phyloP scores from a whole-genome alignment of 2,113 vertebrate species.

The zebrafish (Danio rerio) region GRCz12tu NC_133181.1:49782001-49782500 shows the following conservation, averaged over 20 bases:
- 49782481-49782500: not conserved
- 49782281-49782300: conserved; percentile 19
- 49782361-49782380: conserved; percentile 41
- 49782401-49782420: conserved; percentile 5
- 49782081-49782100: conserved; percentile 29
- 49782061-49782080: conserved; percentile 45
- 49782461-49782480: conserved; percentile 21
- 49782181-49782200: conserved; percentile 66
- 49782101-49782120: conserved; percentile 35
- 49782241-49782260: conserved; percentile 53
- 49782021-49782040: conserved; percentile 60
- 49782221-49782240: conserved; percentile 54
- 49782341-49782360: not conserved
- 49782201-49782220: conserved; percentile 67
- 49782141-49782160: conserved; percentile 32
- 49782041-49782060: conserved; percentile 57
- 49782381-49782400: conserved; percentile 29
- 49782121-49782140: conserved; percentile 26
- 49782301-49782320: conserved; percentile 42
- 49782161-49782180: conserved; percentile 37
- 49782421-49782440: conserved; percentile 22
- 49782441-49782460: not conserved
- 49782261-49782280: conserved; percentile 50
- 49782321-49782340: conserved; percentile 31
- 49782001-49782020: conserved; percentile 28